Conservation (phyloP, 2,797 vertebrate species). For the Syndactyla subalaris region DNA sequence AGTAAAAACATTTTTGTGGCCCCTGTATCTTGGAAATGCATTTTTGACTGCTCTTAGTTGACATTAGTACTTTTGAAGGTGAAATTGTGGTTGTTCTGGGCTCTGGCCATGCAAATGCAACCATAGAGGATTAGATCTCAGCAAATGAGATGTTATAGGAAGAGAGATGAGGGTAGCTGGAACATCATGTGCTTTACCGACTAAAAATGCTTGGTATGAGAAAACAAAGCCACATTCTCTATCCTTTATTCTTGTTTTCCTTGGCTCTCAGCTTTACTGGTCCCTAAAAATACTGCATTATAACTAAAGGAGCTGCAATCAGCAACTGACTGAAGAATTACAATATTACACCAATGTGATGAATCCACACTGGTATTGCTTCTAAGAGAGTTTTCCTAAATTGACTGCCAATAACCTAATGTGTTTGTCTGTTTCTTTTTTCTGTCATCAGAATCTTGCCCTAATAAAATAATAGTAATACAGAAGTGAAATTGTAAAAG, state of each 20-base stretch:
- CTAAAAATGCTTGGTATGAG: conserved; percentile 4
- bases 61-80: background rate
- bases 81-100: background rate
- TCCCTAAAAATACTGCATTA: background rate
- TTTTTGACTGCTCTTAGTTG: background rate
- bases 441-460: background rate
- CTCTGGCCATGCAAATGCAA: background rate
- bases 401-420: background rate
- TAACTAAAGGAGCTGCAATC: background rate
- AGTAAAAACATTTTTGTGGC: background rate
- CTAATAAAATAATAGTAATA: background rate
- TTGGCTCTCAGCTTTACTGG: background rate
- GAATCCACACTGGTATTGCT: background rate
- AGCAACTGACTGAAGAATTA: background rate
- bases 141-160: conserved; percentile 12
- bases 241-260: background rate
- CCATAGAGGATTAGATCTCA: background rate
- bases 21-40: background rate
- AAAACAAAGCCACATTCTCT: conserved; percentile 35
- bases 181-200: conserved; percentile 46
- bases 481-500: background rate
- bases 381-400: background rate
- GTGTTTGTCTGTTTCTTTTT: background rate
- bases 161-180: background rate
- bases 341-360: background rate